phyloP scores from a whole-genome alignment of 2,888 invertebrate genomes.

The Noctua janthe region DNA sequence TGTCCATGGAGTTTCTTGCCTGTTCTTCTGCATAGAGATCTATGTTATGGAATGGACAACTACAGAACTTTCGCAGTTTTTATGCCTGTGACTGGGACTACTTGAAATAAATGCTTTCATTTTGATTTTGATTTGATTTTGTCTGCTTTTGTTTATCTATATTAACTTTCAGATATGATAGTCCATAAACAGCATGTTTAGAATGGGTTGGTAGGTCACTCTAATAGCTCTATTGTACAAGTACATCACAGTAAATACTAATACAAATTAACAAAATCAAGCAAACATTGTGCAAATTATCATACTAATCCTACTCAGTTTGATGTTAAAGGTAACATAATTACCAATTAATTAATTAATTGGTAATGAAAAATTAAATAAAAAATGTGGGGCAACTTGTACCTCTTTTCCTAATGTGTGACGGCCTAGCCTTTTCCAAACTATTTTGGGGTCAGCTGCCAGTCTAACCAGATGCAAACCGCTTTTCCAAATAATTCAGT shows the following conservation, averaged over 20 bases:
- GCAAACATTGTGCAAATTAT: not conserved
- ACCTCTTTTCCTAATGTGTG: not conserved
- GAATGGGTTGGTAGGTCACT: not conserved
- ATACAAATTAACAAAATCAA: not conserved
- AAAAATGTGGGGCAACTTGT: not conserved
- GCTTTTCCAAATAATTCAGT: not conserved
- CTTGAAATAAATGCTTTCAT: too few relatives aligned
- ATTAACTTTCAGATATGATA: not conserved
- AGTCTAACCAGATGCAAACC: not conserved
- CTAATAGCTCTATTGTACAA: not conserved
- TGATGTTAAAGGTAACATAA: not conserved
- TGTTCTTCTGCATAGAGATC: too few relatives aligned
- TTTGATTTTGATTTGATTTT: too few relatives aligned
- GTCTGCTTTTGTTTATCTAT: not conserved
- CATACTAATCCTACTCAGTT: not conserved
- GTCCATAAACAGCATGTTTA: not conserved
- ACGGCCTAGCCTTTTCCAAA: not conserved
- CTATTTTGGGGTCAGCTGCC: not conserved
- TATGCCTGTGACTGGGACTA: too few relatives aligned
- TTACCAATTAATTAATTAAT: not conserved
- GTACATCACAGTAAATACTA: not conserved
- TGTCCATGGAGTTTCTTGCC: too few relatives aligned
- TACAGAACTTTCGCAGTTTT: too few relatives aligned
- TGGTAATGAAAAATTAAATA: too few relatives aligned
- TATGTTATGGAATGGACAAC: too few relatives aligned